Evolutionary conservation across 1,140 invertebrate species (phyloP).

Genomic region (Philotrypesis tridentata): DNA sequence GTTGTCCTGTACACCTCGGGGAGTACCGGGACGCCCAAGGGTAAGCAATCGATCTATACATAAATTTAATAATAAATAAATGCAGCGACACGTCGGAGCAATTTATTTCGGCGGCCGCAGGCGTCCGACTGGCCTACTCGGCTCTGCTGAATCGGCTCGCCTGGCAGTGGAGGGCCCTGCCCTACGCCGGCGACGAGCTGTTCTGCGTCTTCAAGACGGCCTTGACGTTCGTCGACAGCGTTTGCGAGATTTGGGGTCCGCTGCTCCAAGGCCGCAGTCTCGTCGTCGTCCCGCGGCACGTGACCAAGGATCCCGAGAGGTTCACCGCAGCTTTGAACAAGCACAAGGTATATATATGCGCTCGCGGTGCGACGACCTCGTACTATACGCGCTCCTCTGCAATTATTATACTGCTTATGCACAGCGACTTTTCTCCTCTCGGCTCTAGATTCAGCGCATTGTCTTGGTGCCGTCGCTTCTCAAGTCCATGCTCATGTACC

Average conservation of each 20-base stretch:
- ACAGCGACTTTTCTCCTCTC: background rate
- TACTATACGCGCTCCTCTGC: background rate
- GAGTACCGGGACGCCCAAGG: conserved; percentile 94
- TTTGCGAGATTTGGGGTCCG: conserved; percentile 89
- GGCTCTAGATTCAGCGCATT: conserved; percentile 78
- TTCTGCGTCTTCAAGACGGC: conserved; percentile 90
- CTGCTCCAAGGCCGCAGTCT: conserved; percentile 82
- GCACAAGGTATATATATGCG: conserved; percentile 75
- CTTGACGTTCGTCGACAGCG: conserved; percentile 90
- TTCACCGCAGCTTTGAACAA: conserved; percentile 80
- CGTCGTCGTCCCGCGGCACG: conserved; percentile 80
- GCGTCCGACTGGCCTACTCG: conserved; percentile 87
- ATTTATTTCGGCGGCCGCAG: too few species aligned
- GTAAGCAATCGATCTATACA: conserved; percentile 76
- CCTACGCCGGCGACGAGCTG: conserved; percentile 79
- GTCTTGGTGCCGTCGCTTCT: conserved; percentile 89
- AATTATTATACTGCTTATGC: too few species aligned
- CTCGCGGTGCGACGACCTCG: background rate
- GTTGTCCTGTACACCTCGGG: conserved; percentile 94
- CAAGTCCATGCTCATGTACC: conserved; percentile 83
- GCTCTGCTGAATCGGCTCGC: conserved; percentile 85
- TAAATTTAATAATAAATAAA: conserved; percentile 28
- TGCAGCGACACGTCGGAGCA: too few species aligned
- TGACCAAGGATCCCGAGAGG: conserved; percentile 84
- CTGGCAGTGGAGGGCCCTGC: conserved; percentile 89